Evolutionary conservation across 92 coral and sea anemone genomes (phyloP), one percentile per base, ranked within the genome.

Genomic region (Desmophyllum pertusum): DNA sequence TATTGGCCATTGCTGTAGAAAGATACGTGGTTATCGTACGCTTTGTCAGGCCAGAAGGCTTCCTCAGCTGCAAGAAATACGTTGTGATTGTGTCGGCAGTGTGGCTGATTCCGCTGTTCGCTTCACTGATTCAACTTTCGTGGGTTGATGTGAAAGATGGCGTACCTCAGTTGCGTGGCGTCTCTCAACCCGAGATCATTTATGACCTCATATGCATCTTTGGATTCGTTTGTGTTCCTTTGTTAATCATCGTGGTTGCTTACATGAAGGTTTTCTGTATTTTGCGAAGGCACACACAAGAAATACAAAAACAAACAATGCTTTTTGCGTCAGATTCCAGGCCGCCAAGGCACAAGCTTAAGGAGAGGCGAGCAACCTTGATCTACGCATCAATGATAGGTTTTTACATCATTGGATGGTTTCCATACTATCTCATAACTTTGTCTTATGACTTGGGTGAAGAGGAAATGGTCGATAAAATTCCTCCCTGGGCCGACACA

Each of bases 1-100:
- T 91, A 59, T 42, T 91, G 37, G 85, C 88, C 70, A 85, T 91
- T 77, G 86, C 94, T 5, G 63, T 91, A 11, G 94, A 91, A 73
- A 64, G 94, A 11, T 91, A 91, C 64, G 43, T 88, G 15, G 91
- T 85, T 9, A 91, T 91, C 6, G 85, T 88, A 10, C 83, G 73
- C 63, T 88, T 65, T 0, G 43, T 88, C 3, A 75, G 41, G 61
- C 77, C 48, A 41, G 51, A 46, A 14, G 33, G 67, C 62, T 61
- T 84, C 18, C 77, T 84, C 42, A 77, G 85, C 23, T 75, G 42
- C 39, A 73, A 76, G 38, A 75, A 73, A 45, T 67, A 67, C 53
- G 43, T 72, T 61, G 71, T 50, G 36, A 77, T 85, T 23, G 78
- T 91, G 61, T 43, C 69, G 9, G 43, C 74, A 5, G 62, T 89